Base-by-base conservation (phyloP, 2,797 vertebrate genomes). In the Sebastes vulpes region DNA sequence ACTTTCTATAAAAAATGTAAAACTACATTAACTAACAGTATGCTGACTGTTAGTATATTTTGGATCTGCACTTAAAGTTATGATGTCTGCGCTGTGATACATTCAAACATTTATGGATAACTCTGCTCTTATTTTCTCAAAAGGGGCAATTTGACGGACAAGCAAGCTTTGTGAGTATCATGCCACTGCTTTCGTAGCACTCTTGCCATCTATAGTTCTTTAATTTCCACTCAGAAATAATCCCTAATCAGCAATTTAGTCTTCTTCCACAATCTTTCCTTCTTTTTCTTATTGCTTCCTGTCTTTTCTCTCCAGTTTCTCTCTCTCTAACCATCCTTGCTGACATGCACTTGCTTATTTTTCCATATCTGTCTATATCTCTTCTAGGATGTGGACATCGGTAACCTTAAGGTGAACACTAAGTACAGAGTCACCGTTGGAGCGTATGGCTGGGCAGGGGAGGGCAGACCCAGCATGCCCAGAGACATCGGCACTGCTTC, bases 401-500 rank as follows among this genome's bases (percentile, higher is more conserved):
- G 95, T 7, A 94, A 95, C 72, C 94, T 99, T 75, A 97, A 96
- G 81, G 95, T 98, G 50, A 97, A 96, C 79, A 95, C 97, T 0
- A 96, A 93, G 2, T 98, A 98, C 83, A 95, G 94, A 0, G 97
- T 99, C 11, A 98, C 97, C 0, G 91, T 99, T 8, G 97, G 97
- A 57, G 97, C 98, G 0, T 98, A 98, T 1, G 93, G 97, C 66
- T 97, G 95, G 97, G 95, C 96, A 0, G 97, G 97, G 42, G 97
- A 98, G 72, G 98, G 98, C 9, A 91, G 96, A 76, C 96, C 97
- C 66, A 99, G 98, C 91, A 95, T 97, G 95, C 96, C 97, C 64
- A 95, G 92, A 75, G 96, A 97, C 5, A 81, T 99, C 80, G 94
- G 96, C 82, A 99, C 98, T 3, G 93, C 97, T 35, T 92, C 97